Evolutionary conservation across 2,797 vertebrate species (phyloP).

Genomic region (Hypotaenidia okinawae): DNA sequence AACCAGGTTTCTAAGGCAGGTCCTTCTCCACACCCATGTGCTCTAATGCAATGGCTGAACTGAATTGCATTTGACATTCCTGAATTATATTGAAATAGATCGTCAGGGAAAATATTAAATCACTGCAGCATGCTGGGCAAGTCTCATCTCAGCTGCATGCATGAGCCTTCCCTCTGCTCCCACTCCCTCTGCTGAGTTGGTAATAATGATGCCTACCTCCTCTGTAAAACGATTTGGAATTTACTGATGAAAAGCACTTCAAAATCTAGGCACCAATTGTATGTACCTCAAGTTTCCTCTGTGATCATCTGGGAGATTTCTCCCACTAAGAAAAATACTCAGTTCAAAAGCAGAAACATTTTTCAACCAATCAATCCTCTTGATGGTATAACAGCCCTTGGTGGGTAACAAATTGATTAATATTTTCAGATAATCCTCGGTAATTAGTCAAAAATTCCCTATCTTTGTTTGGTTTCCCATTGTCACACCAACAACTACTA

Average conservation of each 20-base stretch:
- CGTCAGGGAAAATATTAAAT: neutral
- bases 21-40: neutral
- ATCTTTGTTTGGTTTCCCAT: neutral
- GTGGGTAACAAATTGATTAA: neutral
- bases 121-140: neutral
- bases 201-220: neutral
- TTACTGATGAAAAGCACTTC: neutral
- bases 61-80: neutral
- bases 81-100: neutral
- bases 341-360: neutral
- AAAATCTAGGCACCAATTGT: neutral
- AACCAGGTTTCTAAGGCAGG: neutral
- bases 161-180: neutral
- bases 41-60: neutral
- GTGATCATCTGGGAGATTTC: neutral
- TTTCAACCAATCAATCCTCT: neutral
- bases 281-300: neutral
- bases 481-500: neutral
- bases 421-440: neutral
- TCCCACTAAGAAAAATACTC: neutral
- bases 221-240: neutral
- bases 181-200: neutral
- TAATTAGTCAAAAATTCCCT: neutral
- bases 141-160: neutral
- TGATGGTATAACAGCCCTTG: neutral